Evolutionary conservation across 1,140 invertebrate species (phyloP).

Genomic region (Drosophila fuyamai): DNA sequence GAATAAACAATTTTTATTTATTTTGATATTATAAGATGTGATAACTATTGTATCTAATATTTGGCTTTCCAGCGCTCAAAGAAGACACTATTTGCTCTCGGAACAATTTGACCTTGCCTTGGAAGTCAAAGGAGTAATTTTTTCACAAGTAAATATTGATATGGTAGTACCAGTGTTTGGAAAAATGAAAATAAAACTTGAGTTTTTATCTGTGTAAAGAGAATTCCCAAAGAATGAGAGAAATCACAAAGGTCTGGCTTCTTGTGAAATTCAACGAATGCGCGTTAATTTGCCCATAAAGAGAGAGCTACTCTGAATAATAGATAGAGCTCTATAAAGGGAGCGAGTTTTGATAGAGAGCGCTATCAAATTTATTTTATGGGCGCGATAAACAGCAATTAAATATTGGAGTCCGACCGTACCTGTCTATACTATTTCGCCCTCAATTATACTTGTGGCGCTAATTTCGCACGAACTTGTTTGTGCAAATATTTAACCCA

Average conservation of each 20-base stretch:
- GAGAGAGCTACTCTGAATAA: neutral
- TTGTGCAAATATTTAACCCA: conserved; percentile 57
- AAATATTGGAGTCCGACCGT: conserved; percentile 54
- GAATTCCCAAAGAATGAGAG: conserved; percentile 1
- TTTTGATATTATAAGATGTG: too few species aligned
- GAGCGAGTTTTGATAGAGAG: conserved; percentile 4
- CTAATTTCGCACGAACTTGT: conserved; percentile 64
- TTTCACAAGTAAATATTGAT: neutral
- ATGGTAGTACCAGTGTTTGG: too few species aligned
- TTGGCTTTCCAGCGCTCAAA: too few species aligned
- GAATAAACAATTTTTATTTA: too few species aligned
- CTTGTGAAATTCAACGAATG: conserved; percentile 73
- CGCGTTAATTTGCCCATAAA: conserved; percentile 48
- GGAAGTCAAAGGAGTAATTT: neutral
- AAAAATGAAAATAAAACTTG: too few species aligned
- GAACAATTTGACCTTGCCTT: neutral
- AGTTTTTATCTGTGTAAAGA: neutral
- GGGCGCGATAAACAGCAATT: conserved; percentile 49
- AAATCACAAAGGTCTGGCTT: conserved; percentile 13
- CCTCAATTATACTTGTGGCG: conserved; percentile 60
- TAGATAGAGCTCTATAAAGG: neutral
- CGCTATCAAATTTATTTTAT: conserved; percentile 40
- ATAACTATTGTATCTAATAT: too few species aligned
- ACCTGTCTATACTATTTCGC: conserved; percentile 60
- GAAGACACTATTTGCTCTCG: too few species aligned